Evolutionary conservation across 2,797 vertebrate species (phyloP), one percentile per base, ranked within the genome.

Genomic region (Scarus forsteni): DNA sequence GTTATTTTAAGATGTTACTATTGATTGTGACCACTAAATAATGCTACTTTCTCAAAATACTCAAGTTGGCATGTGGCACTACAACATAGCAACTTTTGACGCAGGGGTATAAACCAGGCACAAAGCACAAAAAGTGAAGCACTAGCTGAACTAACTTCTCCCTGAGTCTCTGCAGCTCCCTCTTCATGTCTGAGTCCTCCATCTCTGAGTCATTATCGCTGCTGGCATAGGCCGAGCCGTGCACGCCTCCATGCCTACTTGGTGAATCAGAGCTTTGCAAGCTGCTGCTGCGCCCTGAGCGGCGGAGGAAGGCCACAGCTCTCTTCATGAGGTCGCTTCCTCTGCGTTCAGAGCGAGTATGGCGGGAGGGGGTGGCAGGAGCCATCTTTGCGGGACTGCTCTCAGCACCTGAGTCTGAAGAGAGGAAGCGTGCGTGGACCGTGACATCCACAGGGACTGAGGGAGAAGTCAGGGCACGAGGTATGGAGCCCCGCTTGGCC

Each of bases 201-300:
- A 98, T 95, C 83, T 99, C 98, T 0, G 98, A 99, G 90, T 99
- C 98, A 1, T 99, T 99, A 85, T 99, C 98, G 0, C 98, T 99
- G 95, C 98, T 99, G 90, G 95, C 93, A 60, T 97, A 99, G 0
- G 97, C 97, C 0, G 97, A 97, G 79, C 92, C 92, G 0, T 85
- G 88, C 35, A 91, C 52, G 0, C 93, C 89, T 0, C 93, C 94
- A n/a, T 95, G 95, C 14, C 92, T 91, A 0, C 90, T 92, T 0
- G 96, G 95, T 0, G 95, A 96, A 63, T 97, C 96, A 0, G 94
- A 95, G 77, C 94, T 96, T 19, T 96, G 95, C 0, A 95, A 93
- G 7, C 94, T 92, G 14, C 94, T 93, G 15, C 94, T 94, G 75
- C 96, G 95, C 1, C 96, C 95, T 3, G 97, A 95, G 42, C 96